Evolutionary conservation across 2,113 vertebrate genomes (phyloP).

Genomic region (Sorex araneus): DNA sequence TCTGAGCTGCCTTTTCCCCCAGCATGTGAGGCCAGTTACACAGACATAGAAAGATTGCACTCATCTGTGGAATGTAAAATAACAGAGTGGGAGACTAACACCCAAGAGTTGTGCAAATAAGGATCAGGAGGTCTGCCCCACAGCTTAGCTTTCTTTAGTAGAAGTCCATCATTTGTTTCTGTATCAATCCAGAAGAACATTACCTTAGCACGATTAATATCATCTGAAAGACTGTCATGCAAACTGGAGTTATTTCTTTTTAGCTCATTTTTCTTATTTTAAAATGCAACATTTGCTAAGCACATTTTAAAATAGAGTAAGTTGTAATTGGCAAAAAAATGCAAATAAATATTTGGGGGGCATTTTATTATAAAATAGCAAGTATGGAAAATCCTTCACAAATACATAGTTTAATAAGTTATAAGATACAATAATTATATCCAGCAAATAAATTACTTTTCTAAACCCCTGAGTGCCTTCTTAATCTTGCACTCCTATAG

Average conservation of each 20-base stretch:
- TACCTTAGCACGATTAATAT: background rate
- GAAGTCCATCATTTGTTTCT: slow-evolving; percentile 16
- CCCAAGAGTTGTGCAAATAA: too few relatives aligned
- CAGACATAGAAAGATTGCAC: too few relatives aligned
- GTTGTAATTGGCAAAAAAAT: slow-evolving; percentile 28
- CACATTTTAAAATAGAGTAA: background rate
- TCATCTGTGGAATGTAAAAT: too few relatives aligned
- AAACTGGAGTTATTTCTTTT: slow-evolving; percentile 42
- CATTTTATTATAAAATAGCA: slow-evolving; percentile 36
- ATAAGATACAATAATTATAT: background rate
- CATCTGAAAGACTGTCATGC: background rate
- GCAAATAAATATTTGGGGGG: background rate
- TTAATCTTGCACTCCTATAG: background rate
- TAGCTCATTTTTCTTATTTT: slow-evolving; percentile 49
- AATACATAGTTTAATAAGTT: background rate
- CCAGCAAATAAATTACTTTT: background rate
- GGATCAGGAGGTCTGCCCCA: too few relatives aligned
- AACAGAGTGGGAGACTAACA: too few relatives aligned
- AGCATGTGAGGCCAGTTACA: too few relatives aligned
- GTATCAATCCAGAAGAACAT: slow-evolving; percentile 27
- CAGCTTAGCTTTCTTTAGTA: background rate
- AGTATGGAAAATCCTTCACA: background rate
- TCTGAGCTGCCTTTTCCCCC: too few relatives aligned
- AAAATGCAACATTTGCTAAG: slow-evolving; percentile 16
- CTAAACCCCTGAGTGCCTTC: background rate